A percentile compares a stretch with the other conserved stretches of the same genome.
phyloP scores from a whole-genome alignment of 2,113 vertebrate genomes.

The Pygoscelis antarcticus region DNA sequence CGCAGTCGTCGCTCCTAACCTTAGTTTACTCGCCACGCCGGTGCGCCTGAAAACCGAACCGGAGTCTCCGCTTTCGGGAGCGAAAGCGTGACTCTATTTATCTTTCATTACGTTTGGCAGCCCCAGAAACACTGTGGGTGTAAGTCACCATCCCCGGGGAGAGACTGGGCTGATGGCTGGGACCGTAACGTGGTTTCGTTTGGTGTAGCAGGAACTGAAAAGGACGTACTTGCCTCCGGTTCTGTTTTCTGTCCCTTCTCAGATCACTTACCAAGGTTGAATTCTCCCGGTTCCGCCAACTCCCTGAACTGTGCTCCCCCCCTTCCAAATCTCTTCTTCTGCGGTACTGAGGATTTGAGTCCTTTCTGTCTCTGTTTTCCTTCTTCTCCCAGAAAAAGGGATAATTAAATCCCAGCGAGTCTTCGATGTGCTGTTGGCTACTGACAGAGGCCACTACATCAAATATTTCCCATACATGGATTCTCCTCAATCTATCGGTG shows the following conservation, averaged over 20 bases:
- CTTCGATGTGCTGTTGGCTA: slow-evolving; percentile 83
- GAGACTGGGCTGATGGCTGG: not conserved
- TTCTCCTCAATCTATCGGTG: slow-evolving; percentile 89
- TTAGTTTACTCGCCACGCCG: rapidly evolving
- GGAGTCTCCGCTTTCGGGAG: not conserved
- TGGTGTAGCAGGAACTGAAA: not conserved
- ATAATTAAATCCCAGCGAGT: slow-evolving; percentile 85
- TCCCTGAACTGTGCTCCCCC: not conserved
- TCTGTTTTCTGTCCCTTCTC: not conserved
- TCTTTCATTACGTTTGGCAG: rapidly evolving
- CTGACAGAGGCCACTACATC: slow-evolving; percentile 86
- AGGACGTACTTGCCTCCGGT: rapidly evolving
- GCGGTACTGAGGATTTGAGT: not conserved
- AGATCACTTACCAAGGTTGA: not conserved
- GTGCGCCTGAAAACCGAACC: not conserved
- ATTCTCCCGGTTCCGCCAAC: not conserved
- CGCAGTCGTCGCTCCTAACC: not conserved
- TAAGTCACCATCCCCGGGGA: not conserved
- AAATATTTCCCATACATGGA: slow-evolving; percentile 86
- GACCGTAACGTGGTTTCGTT: rapidly evolving
- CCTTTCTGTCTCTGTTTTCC: not conserved
- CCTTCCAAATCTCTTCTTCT: not conserved
- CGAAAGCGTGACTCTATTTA: not conserved
- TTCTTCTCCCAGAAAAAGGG: slow-evolving; percentile 80
- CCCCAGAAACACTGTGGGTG: rapidly evolving